A percentile compares a stretch with the other conserved stretches of the same genome.
Evolutionary conservation across 2,797 vertebrate species (phyloP).

Genomic region (Poeciliopsis turneri): DNA sequence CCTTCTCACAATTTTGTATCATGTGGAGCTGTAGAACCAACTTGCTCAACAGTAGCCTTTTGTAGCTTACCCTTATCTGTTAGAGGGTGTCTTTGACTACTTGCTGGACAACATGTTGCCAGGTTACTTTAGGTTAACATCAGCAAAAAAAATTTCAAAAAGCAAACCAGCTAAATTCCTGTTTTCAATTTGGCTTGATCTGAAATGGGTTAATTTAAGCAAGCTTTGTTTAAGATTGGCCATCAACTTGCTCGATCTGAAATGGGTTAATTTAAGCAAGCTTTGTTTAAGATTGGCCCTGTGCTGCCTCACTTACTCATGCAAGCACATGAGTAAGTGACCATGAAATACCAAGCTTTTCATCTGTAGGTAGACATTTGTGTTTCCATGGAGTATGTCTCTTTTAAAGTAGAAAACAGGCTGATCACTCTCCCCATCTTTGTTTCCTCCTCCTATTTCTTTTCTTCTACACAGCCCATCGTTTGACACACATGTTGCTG

Average conservation of each 20-base stretch:
- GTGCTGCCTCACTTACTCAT: slow-evolving; percentile 42
- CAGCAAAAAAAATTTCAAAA: slow-evolving; percentile 3
- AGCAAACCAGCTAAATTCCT: slow-evolving; percentile 38
- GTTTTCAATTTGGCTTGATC: slow-evolving; percentile 48
- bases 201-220: slow-evolving; percentile 68
- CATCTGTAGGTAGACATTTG: slow-evolving; percentile 29
- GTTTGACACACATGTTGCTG: slow-evolving; percentile 64
- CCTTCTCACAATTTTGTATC: background rate
- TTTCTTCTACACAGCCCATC: slow-evolving; percentile 40
- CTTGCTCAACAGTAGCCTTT: background rate
- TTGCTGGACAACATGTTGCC: background rate
- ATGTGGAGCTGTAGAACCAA: background rate
- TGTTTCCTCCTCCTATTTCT: slow-evolving; percentile 36
- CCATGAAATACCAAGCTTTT: slow-evolving; percentile 44
- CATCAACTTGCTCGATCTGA: slow-evolving; percentile 59
- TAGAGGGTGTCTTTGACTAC: background rate
- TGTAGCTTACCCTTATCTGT: background rate
- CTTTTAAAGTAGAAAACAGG: slow-evolving; percentile 38
- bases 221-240: slow-evolving; percentile 56
- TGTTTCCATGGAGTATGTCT: slow-evolving; percentile 20
- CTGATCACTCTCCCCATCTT: slow-evolving; percentile 6
- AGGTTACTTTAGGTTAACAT: slow-evolving; percentile 32
- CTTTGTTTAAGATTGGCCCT: slow-evolving; percentile 53
- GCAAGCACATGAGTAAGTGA: slow-evolving; percentile 37
- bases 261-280: slow-evolving; percentile 67